Evolutionary conservation across 2,888 invertebrate species (phyloP), one percentile per base, ranked within the genome.

Genomic region (Caprella mutica): DNA sequence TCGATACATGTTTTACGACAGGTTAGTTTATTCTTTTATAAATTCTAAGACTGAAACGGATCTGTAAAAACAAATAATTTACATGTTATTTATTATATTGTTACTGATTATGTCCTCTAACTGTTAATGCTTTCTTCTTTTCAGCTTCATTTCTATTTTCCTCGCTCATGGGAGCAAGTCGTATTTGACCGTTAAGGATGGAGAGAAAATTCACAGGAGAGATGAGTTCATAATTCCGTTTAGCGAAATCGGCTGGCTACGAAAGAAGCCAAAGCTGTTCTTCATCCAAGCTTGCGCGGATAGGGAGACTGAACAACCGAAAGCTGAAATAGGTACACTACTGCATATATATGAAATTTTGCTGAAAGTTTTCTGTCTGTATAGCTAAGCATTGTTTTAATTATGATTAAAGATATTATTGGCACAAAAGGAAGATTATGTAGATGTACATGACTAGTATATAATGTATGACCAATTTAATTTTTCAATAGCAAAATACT

Each of bases 281-380:
- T 62, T 62, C 58, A 64, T 64, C 23, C 64, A 64, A 39, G 64
- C 64, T 4, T 64, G 64, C 24, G 44, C 55, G n/a, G n/a, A n/a
- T n/a, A n/a, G n/a, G n/a, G n/a, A n/a, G n/a, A 5, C 48, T 9
- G 27, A 26, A 48, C 48, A 24, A 3, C n/a, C 4, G 5, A 26
- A 48, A 21, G 42, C 19, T 43, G 26, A 48, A 5, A 48, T 21
- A 14, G 29, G 48, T n/a, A n/a, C 5, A 3, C n/a, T 19, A 30
- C 30, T 30, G 40, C 21, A 40, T 17, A 40, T 17, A 9, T 40
- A 12, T 23, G 40, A 9, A 2, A 6, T 4, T 40, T n/a, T 4
- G 40, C 12, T 40, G 5, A 9, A 17, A 14, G 39, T n/a, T n/a
- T n/a, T n/a, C n/a, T n/a, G n/a, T n/a, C n/a, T n/a, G n/a, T n/a